Base-by-base conservation (phyloP, 1,140 invertebrate species). In the Tyrophagus putrescentiae region DNA sequence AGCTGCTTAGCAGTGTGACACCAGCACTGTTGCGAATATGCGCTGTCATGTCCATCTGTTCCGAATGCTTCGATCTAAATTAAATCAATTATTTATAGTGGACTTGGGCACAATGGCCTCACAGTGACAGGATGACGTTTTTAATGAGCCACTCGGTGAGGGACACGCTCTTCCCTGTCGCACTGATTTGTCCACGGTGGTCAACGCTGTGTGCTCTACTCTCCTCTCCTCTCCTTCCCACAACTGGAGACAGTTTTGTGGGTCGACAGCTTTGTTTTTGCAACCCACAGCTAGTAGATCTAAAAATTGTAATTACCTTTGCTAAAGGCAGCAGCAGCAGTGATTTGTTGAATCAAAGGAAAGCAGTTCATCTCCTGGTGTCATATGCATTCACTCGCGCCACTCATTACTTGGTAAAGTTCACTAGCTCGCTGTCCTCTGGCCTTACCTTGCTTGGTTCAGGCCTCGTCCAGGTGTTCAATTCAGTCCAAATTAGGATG, bases 31-130 rank as follows among this genome's bases (percentile, higher is more conserved):
- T n/a, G n/a, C n/a, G n/a, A n/a, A n/a, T 48, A 6, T 48, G 7
- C 45, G 9, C 7, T 48, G 45, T 48, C 45, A 48, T 48, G 45
- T 48, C 45, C 45, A 48, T 48, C 45, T 48, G 45, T 48, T 48
- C 45, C 45, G 45, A 48, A 25, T 48, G 45, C 21, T 48, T 48
- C 7, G 18, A 48, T 6, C 45, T 48, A 48, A 48, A 48, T 48
- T 48, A 48, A 48, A 48, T 48, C 45, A 48, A 48, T 48, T 48
- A 48, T 48, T 48, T 48, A 48, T 48, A 48, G 45, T 48, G 21
- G 45, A 21, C 21, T 21, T 7, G 45, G 13, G 18, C 45, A 48
- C 45, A 48, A 48, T 48, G 45, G n/a, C 45, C 13, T 7, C 45
- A 13, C 13, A 48, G 31, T 48, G 45, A 48, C 45, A 48, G 31